phyloP scores from a whole-genome alignment of 2,888 invertebrate species.

The Notodromas monacha region DNA sequence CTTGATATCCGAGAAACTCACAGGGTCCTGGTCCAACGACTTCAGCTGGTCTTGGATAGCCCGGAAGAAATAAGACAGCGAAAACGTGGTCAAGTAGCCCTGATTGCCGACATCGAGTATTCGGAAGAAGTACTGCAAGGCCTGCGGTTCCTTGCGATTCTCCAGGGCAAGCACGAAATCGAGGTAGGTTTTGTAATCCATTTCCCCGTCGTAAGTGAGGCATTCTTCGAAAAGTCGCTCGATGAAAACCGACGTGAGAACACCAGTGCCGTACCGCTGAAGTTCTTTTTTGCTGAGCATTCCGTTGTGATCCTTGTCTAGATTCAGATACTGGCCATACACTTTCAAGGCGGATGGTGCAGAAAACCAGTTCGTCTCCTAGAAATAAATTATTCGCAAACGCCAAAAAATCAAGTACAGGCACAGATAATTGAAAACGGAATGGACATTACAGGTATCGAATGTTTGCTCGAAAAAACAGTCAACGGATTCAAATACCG shows the following conservation, averaged over 20 bases:
- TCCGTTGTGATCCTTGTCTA: constrained; percentile 78
- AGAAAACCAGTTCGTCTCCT: constrained; percentile 68
- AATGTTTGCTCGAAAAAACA: no score
- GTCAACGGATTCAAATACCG: no score
- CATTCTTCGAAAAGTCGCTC: constrained; percentile 81
- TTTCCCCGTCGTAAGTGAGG: constrained; percentile 67
- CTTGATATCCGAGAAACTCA: constrained; percentile 70
- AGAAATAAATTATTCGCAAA: no score
- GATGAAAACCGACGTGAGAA: constrained; percentile 58
- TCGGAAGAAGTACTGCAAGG: constrained; percentile 59
- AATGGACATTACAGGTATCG: no score
- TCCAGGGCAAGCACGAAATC: constrained; percentile 75
- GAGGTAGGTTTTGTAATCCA: constrained; percentile 87
- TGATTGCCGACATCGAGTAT: constrained; percentile 60
- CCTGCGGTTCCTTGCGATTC: constrained; percentile 62
- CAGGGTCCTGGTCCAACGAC: constrained; percentile 52
- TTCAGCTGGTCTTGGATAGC: constrained; percentile 67
- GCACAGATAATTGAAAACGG: no score
- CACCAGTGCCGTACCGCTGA: constrained; percentile 60
- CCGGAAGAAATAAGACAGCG: constrained; percentile 67
- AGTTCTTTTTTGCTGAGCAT: constrained; percentile 73
- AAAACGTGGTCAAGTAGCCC: constrained; percentile 60
- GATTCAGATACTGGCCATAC: constrained; percentile 68
- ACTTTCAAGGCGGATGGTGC: constrained; percentile 56
- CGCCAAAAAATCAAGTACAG: no score